Percentiles rank a stretch among this genome's conserved stretches.
These are phyloP conservation scores for Turdus rufiventris DNA, from an alignment of 2,113 vertebrate species.

Conservation along the genomic window DNA sequence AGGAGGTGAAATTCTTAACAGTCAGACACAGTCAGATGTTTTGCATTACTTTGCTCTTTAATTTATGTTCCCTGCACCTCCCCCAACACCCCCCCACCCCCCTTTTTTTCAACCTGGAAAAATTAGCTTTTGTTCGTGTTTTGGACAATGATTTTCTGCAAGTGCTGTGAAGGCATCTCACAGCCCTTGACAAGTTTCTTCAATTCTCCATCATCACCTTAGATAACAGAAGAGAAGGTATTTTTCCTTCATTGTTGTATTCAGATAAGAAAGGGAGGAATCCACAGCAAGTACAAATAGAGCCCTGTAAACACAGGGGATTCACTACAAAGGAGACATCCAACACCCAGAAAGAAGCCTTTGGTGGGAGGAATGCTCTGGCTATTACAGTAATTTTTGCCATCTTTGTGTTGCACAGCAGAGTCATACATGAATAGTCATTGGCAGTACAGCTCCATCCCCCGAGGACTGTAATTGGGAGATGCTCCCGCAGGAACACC, in stretches of 20 bases:
- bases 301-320: slow-evolving; percentile 44
- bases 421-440: not conserved
- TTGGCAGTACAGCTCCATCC: not conserved
- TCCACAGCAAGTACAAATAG: slow-evolving; percentile 46
- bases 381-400: not conserved
- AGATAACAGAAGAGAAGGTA: slow-evolving; percentile 22
- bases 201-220: slow-evolving; percentile 67
- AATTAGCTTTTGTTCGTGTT: slow-evolving; percentile 34
- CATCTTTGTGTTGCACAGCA: not conserved
- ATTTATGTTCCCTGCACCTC: not conserved
- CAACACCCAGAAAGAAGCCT: not conserved
- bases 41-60: slow-evolving; percentile 16
- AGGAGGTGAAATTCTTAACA: not conserved
- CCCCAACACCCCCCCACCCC: too few relatives aligned
- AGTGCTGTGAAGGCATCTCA: not conserved
- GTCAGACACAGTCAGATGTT: not conserved
- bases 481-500: not conserved
- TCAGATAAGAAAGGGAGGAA: slow-evolving; percentile 50
- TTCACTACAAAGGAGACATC: not conserved
- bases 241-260: slow-evolving; percentile 60
- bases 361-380: not conserved
- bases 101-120: not conserved
- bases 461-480: not conserved
- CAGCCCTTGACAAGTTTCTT: not conserved
- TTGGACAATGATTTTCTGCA: slow-evolving; percentile 2